Conservation (phyloP, 2,797 vertebrate species). For the Leptodactylus fallax region DNA sequence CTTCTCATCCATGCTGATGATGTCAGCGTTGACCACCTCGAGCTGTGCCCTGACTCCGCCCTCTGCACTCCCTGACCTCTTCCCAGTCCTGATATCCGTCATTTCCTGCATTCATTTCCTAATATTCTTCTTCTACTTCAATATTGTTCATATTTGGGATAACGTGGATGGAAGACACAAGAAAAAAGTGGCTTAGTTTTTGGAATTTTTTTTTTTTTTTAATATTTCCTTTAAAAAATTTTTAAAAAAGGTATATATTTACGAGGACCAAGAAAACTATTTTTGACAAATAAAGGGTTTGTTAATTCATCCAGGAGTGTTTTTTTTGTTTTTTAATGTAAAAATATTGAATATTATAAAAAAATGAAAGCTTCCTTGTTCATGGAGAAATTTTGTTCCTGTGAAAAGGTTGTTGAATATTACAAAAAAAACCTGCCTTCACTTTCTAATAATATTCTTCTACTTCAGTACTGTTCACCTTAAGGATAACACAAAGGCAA, state of each 20-base stretch:
- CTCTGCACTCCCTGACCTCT: slow-evolving; percentile 84
- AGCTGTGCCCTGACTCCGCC: slow-evolving; percentile 80
- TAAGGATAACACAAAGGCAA: too few relatives aligned
- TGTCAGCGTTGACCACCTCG: slow-evolving; percentile 80
- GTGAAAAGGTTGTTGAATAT: too few relatives aligned
- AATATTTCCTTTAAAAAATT: slow-evolving; percentile 1
- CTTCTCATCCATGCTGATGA: slow-evolving; percentile 77
- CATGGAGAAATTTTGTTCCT: too few relatives aligned
- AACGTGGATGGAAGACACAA: slow-evolving; percentile 75
- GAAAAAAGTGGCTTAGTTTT: slow-evolving; percentile 79
- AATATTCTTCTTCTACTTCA: slow-evolving; percentile 85
- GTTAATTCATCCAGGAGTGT: not conserved
- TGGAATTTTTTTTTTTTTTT: slow-evolving; percentile 13
- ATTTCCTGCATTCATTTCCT: slow-evolving; percentile 88
- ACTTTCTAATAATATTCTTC: too few relatives aligned
- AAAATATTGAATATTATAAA: not conserved
- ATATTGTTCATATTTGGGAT: slow-evolving; percentile 83
- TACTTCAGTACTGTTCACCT: too few relatives aligned
- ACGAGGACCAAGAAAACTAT: not conserved
- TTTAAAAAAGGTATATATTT: not conserved
- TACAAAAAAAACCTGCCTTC: too few relatives aligned
- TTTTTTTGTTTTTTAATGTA: not conserved
- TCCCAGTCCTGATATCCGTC: slow-evolving; percentile 85
- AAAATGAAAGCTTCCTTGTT: not conserved
- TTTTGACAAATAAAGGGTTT: not conserved